Evolutionary conservation across 2,797 vertebrate genomes (phyloP).

Genomic region (Calcarius lapponicus): DNA sequence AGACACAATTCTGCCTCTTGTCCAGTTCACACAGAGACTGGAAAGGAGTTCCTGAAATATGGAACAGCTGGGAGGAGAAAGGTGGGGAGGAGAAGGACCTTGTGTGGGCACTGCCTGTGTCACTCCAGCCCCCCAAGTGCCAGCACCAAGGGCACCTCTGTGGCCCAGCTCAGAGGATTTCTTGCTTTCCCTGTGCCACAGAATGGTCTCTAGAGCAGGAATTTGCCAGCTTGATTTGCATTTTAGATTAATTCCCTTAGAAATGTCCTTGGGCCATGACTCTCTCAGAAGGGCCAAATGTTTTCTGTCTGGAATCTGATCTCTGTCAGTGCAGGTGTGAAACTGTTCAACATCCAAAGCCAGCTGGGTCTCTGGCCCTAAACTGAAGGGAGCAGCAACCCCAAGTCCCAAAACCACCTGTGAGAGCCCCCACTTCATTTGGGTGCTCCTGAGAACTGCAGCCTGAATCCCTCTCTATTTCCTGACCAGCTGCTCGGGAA

Average conservation of each 20-base stretch:
- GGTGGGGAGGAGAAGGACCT: background rate
- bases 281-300: background rate
- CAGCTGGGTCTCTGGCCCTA: background rate
- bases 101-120: rapidly evolving
- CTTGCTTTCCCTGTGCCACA: background rate
- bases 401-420: background rate
- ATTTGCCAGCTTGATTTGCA: background rate
- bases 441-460: background rate
- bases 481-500: background rate
- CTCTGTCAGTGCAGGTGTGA: background rate
- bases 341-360: background rate
- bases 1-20: background rate
- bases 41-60: background rate
- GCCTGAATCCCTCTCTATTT: rapidly evolving
- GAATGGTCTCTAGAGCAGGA: background rate
- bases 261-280: background rate
- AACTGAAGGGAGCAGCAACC: background rate
- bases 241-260: background rate
- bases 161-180: background rate
- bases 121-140: background rate
- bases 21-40: background rate
- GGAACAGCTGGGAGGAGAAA: background rate
- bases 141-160: background rate
- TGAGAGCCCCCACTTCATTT: background rate
- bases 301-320: background rate